Base-by-base conservation (phyloP, 2,888 invertebrate genomes). In the Geotrupes spiniger region DNA sequence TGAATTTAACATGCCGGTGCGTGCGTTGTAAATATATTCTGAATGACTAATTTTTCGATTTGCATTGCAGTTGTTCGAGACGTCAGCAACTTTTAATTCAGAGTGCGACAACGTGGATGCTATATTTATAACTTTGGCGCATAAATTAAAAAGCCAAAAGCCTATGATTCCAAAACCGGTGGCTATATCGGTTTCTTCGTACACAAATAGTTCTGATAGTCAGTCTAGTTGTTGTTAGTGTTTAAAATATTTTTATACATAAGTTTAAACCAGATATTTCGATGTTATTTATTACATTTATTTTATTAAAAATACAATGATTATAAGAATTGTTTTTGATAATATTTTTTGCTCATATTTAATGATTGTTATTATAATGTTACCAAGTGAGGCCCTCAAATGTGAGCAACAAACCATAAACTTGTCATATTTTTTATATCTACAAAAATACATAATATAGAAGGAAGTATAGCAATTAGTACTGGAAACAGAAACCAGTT, bases 51-150 rank as follows among this genome's bases (percentile, higher is more conserved):
- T 37, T 17, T 12, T 12, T n/a, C 11, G 11, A 16, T 14, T 36
- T 8, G n/a, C 9, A 16, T 16, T 44, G n/a, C 16, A 51, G 76
- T 68, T 89, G 47, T 91, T 91, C 71, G 90, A 90, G 71, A 90
- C 91, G 5, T 89, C 89, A 1, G 89, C 89, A 0, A 80, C 84
- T 51, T 76, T 87, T 56, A 87, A 88, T 64, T 79, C 81, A 0
- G 82, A 85, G 60, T 82, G 83, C 53, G 81, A 88, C 71, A 87
- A 85, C 65, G 86, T 91, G 31, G 88, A 89, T 63, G 83, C 87
- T 1, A 89, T 91, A 61, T 90, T 91, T 71, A 77, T 89, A 78
- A 90, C 90, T 0, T 69, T 91, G 36, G 88, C 89, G 0, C 87
- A 88, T 72, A 90, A 90, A 66, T 73, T 91, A 53, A 82, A 81